Conservation (phyloP, 92 coral and sea anemone species). For the Bergia sp. region DNA sequence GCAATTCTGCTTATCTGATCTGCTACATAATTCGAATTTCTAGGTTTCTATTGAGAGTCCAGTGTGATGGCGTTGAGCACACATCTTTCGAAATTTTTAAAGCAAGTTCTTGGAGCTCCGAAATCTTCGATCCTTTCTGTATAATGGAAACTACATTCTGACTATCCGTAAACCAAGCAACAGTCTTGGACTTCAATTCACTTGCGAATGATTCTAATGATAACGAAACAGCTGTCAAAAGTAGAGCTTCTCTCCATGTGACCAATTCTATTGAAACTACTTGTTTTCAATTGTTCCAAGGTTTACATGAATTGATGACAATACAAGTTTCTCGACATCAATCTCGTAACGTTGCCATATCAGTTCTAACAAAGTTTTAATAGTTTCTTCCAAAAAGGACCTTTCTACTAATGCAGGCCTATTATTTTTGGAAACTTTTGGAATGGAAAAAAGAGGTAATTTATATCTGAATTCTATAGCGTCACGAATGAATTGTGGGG, state of each 20-base stretch:
- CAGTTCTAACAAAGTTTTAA: neutral
- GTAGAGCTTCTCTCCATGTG: slow-evolving; percentile 32
- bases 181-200: slow-evolving; percentile 1
- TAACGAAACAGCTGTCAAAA: neutral
- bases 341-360: slow-evolving; percentile 48
- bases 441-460: slow-evolving; percentile 15
- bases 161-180: slow-evolving; percentile 54
- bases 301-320: slow-evolving; percentile 38
- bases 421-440: slow-evolving; percentile 8
- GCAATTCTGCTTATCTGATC: slow-evolving; percentile 39
- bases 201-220: slow-evolving; percentile 22
- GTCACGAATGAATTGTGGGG: slow-evolving; percentile 22
- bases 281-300: slow-evolving; percentile 45
- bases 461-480: slow-evolving; percentile 11
- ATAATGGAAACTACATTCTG: slow-evolving; percentile 43
- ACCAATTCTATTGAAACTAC: slow-evolving; percentile 35
- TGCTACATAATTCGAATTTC: slow-evolving; percentile 9
- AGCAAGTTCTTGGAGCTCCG: slow-evolving; percentile 17
- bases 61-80: slow-evolving; percentile 7
- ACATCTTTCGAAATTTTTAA: neutral
- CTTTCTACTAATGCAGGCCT: slow-evolving; percentile 15
- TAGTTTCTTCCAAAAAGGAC: slow-evolving; percentile 24
- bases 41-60: slow-evolving; percentile 42
- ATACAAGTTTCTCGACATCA: slow-evolving; percentile 63
- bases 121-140: slow-evolving; percentile 28